Evolutionary conservation across 2,888 invertebrate genomes (phyloP).

Genomic region (Lymantria dispar): DNA sequence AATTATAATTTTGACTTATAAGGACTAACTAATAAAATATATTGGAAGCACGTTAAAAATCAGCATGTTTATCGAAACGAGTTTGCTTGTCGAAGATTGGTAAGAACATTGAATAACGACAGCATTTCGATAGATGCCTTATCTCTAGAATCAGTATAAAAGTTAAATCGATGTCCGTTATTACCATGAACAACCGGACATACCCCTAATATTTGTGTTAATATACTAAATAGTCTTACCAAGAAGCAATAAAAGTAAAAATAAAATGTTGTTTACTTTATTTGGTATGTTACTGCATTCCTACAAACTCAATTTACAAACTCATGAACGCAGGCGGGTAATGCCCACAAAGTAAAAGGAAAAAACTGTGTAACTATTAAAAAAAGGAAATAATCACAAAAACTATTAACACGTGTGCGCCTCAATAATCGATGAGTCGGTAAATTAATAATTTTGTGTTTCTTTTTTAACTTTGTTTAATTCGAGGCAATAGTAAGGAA

Average conservation of each 20-base stretch:
- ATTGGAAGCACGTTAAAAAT: too few relatives aligned
- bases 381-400: constrained; percentile 52
- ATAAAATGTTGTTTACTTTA: constrained; percentile 6
- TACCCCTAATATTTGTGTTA: not conserved
- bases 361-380: constrained; percentile 23
- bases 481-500: constrained; percentile 56
- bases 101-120: not conserved
- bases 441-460: constrained; percentile 66
- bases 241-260: not conserved
- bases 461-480: constrained; percentile 59
- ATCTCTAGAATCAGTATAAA: not conserved
- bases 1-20: too few relatives aligned
- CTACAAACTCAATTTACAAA: not conserved
- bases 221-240: not conserved
- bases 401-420: constrained; percentile 70
- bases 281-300: constrained; percentile 16
- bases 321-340: constrained; percentile 12
- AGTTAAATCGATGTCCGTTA: not conserved
- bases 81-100: not conserved
- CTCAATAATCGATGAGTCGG: constrained; percentile 66
- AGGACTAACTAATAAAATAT: too few relatives aligned
- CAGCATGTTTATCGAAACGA: too few relatives aligned
- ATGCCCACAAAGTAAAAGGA: constrained; percentile 24
- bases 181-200: not conserved
- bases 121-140: not conserved